Conservation (phyloP, 1,140 invertebrate genomes). For the Zaprionus africanus region DNA sequence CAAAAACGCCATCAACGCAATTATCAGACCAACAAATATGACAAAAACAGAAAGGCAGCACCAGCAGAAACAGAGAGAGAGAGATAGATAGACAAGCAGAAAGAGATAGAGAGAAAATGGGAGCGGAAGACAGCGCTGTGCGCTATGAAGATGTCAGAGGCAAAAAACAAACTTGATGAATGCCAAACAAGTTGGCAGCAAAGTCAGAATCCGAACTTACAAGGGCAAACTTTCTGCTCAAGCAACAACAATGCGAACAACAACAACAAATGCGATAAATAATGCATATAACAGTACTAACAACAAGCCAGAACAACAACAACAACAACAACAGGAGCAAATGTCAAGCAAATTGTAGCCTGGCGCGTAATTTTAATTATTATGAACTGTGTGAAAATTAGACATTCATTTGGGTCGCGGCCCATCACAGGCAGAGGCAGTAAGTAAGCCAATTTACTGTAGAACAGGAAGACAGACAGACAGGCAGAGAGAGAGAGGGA, state of each 20-base stretch:
- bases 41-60: constrained; percentile 33
- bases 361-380: constrained; percentile 77
- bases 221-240: constrained; percentile 62
- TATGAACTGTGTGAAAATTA: constrained; percentile 73
- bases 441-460: constrained; percentile 36
- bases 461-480: constrained; percentile 1
- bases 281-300: constrained; percentile 68
- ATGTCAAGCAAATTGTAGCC: constrained; percentile 62
- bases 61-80: background rate
- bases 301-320: constrained; percentile 43
- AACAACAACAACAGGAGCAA: constrained; percentile 33
- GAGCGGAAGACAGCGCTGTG: background rate
- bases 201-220: constrained; percentile 57
- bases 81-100: background rate
- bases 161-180: constrained; percentile 64
- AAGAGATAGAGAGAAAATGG: background rate
- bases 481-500: background rate
- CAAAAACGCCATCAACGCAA: constrained; percentile 50
- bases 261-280: constrained; percentile 65
- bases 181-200: constrained; percentile 76
- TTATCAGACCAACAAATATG: constrained; percentile 45
- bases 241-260: constrained; percentile 46
- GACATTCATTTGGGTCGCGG: constrained; percentile 67
- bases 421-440: constrained; percentile 15
- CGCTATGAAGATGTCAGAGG: constrained; percentile 39